These are phyloP conservation scores for Umimayanthus chanpuru DNA, from an alignment of 92 coral and sea anemone species.

Conservation along the genomic window DNA sequence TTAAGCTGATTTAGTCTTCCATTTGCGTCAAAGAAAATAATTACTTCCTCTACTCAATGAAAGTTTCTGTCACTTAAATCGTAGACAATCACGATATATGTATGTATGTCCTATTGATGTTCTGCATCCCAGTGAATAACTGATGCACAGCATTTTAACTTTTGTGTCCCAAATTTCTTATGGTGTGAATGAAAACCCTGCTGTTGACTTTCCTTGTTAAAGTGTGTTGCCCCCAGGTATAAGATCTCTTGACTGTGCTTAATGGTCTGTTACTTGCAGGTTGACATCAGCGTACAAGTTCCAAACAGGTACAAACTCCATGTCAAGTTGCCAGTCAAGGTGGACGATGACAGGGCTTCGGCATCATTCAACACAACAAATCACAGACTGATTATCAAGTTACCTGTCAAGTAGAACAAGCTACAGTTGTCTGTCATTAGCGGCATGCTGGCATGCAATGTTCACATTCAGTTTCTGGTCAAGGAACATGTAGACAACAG, in stretches of 20 bases:
- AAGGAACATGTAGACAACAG: slow-evolving; percentile 63
- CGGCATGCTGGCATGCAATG: too few relatives aligned
- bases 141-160: too few relatives aligned
- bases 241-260: too few relatives aligned
- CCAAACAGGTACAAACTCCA: slow-evolving; percentile 68
- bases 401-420: slow-evolving; percentile 57
- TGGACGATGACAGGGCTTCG: slow-evolving; percentile 67
- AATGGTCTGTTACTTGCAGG: not conserved
- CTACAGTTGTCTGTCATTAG: not conserved
- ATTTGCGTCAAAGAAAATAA: too few relatives aligned
- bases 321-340: slow-evolving; percentile 70
- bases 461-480: slow-evolving; percentile 32
- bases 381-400: slow-evolving; percentile 69
- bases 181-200: too few relatives aligned
- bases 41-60: too few relatives aligned
- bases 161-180: too few relatives aligned
- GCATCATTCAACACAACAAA: slow-evolving; percentile 79
- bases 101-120: too few relatives aligned
- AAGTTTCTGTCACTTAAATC: too few relatives aligned
- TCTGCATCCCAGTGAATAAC: too few relatives aligned
- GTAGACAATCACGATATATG: too few relatives aligned
- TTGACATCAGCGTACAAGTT: slow-evolving; percentile 39
- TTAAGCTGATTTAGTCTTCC: too few relatives aligned
- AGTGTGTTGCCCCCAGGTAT: not conserved
- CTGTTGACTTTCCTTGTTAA: not conserved